Percentiles rank a stretch among this genome's conserved stretches.
Conservation (phyloP, 2,113 vertebrate genomes). For the Amphilophus citrinellus region DNA sequence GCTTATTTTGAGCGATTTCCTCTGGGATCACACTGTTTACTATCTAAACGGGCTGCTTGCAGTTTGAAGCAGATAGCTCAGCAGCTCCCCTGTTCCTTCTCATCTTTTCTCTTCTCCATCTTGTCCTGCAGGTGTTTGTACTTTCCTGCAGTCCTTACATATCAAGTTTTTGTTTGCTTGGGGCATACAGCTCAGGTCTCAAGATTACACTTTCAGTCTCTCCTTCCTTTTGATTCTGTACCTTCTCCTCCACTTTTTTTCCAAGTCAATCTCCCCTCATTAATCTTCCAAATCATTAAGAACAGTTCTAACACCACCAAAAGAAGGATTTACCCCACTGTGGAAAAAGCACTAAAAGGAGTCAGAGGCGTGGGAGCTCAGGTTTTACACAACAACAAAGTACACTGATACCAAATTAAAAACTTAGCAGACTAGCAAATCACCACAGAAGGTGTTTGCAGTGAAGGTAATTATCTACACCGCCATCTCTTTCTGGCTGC, state of each 20-base stretch:
- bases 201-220: not conserved
- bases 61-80: slow-evolving; percentile 17
- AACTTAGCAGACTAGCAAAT: not conserved
- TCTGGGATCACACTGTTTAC: slow-evolving; percentile 17
- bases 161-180: not conserved
- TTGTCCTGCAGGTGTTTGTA: slow-evolving; percentile 33
- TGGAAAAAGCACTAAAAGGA: not conserved
- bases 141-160: slow-evolving; percentile 1
- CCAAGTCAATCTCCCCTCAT: not conserved
- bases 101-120: not conserved
- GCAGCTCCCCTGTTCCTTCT: slow-evolving; percentile 2
- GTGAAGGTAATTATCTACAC: slow-evolving; percentile 21
- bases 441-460: slow-evolving; percentile 16
- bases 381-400: not conserved
- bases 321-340: not conserved
- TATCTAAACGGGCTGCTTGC: slow-evolving; percentile 18
- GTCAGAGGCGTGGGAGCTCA: not conserved
- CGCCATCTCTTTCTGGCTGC: slow-evolving; percentile 9
- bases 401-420: not conserved
- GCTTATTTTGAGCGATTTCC: slow-evolving; percentile 34
- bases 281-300: not conserved
- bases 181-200: not conserved
- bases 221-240: not conserved
- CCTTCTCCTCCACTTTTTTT: not conserved
- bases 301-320: not conserved